A percentile compares a stretch with the other conserved stretches of the same genome.
Evolutionary conservation across 2,888 invertebrate genomes (phyloP).

Genomic region (Teleiodes luculella): DNA sequence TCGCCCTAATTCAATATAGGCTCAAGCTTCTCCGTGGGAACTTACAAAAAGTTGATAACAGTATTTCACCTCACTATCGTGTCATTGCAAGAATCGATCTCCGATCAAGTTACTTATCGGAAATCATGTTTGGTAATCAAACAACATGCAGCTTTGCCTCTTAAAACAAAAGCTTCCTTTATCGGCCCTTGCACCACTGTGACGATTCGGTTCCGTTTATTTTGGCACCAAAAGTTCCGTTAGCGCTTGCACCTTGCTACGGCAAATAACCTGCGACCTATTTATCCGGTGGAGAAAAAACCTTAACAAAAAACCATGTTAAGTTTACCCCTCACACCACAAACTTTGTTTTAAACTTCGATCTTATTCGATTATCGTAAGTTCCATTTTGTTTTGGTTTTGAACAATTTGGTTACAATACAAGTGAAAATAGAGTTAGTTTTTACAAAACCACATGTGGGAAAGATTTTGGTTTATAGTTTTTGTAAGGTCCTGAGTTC

Average conservation of each 20-base stretch:
- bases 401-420: not conserved
- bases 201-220: slow-evolving; percentile 63
- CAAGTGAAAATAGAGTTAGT: slow-evolving; percentile 24
- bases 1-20: no score
- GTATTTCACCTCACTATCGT: not conserved
- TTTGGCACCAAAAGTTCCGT: slow-evolving; percentile 66
- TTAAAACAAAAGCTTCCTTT: slow-evolving; percentile 60
- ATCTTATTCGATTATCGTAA: slow-evolving; percentile 19
- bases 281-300: slow-evolving; percentile 64
- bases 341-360: slow-evolving; percentile 24
- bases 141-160: slow-evolving; percentile 46
- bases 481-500: slow-evolving; percentile 60
- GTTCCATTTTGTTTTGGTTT: slow-evolving; percentile 1
- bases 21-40: no score
- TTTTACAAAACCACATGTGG: slow-evolving; percentile 49
- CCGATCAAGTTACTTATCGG: not conserved
- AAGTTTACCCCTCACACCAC: slow-evolving; percentile 15
- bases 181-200: slow-evolving; percentile 48
- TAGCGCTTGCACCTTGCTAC: slow-evolving; percentile 72
- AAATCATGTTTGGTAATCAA: slow-evolving; percentile 24
- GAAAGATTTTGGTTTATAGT: slow-evolving; percentile 59
- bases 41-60: no score
- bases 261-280: slow-evolving; percentile 77
- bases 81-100: not conserved
- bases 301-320: slow-evolving; percentile 33